Base-by-base conservation (phyloP, 2,113 vertebrate species). In the Loxodonta africana region DNA sequence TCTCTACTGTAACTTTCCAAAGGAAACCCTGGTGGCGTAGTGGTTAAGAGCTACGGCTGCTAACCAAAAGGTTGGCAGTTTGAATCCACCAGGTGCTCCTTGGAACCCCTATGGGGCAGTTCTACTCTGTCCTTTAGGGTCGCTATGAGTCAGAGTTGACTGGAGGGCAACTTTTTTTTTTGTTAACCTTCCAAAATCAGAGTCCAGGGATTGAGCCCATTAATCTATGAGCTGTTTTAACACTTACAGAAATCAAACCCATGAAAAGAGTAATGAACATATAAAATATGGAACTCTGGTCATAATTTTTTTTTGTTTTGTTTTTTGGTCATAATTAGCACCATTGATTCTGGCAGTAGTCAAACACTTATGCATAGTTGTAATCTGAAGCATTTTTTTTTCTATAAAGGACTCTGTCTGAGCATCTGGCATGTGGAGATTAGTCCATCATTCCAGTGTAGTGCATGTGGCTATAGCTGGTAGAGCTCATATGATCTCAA, bases 161-260 rank as follows among this genome's bases (percentile, higher is more conserved):
- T 37, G 37, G 37, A 37, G 37, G 37, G 37, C 37, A 37, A 37
- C 37, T 37, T 37, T 37, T 37, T 37, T 37, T 37, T 37, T 37
- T 37, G 37, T 37, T 37, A 37, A 80, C 1, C 41, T 73, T 80
- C 11, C 26, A 80, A 80, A 86, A 73, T 80, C 37, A 80, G 71
- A 82, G 12, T 87, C n/a, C 44, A 87, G 41, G 28, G 12, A 62
- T 53, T 63, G 10, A 65, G 33, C 41, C 25, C 3, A 37, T 30
- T 86, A 23, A 76, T 48, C 53, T 80, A 25, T 81, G 44, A 90
- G n/a, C 28, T 89, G 51, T 63, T 93, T 95, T 84, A 84, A 84
- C 46, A 62, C 23, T 83, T 18, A 57, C 6, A 8, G 17, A 92
- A 85, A 63, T 63, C 51, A 85, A 90, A 71, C 28, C 26, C n/a